Evolutionary conservation across 1,140 invertebrate species (phyloP), one percentile per base, ranked within the genome.

Genomic region (Microplitis demolitor): DNA sequence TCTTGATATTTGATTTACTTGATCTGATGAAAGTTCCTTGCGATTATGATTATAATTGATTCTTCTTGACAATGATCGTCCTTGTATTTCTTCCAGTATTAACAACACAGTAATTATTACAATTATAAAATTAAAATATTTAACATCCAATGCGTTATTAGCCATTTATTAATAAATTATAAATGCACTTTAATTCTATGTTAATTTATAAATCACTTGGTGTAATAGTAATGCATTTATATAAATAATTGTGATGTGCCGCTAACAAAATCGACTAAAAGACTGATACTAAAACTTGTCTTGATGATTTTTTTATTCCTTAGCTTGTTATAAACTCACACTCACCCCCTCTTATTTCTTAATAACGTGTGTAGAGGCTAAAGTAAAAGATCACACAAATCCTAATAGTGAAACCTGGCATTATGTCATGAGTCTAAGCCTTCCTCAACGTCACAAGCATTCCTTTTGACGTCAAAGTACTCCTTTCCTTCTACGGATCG

Each of bases 381-480:
- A 64, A 64, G 45, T 8, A 13, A 68, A 13, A n/a, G 58, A 33
- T 31, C 50, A 62, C 34, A 72, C 50, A 54, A 71, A 71, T 72
- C 62, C 63, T 53, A 35, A 51, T 39, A 58, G 60, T 71, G 50
- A 24, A 72, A 72, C 63, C 34, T 60, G 63, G 11, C 56, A 64
- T 66, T 72, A 72, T 66, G 63, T 72, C 62, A 67, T 50, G 53
- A 24, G 39, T 64, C 35, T 66, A 66, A 66, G 54, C 70, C 70
- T 72, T 72, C 53, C 62, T 58, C 37, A 72, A 66, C 70, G 70
- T 72, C 70, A 72, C 60, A 9, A 33, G 54, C 35, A 53, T 54
- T 63, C n/a, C 13, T 56, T n/a, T 50, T 72, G 70, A 72, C 70
- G 70, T 72, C 70, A 72, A 66, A 56, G 63, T 60, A 66, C 70